Evolutionary conservation across 2,888 invertebrate species (phyloP).

Genomic region (Mechanitis messenoides): DNA sequence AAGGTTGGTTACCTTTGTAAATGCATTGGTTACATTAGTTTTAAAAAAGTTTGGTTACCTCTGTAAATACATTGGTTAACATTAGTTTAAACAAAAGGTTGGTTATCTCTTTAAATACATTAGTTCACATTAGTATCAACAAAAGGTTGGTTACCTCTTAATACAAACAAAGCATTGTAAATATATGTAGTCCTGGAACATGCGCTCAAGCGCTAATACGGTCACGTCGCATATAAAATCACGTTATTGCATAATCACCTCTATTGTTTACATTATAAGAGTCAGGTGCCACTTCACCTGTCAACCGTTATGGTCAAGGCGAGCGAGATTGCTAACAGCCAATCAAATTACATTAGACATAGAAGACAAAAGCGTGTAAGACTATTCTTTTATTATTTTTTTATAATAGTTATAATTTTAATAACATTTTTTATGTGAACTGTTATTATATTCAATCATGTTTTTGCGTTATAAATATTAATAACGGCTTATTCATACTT

Average conservation of each 20-base stretch:
- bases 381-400: not conserved
- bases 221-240: not conserved
- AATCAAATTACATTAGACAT: not conserved
- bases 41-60: too few relatives aligned
- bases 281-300: conserved; percentile 23
- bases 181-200: not conserved
- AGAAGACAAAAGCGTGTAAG: not conserved
- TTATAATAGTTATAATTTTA: not conserved
- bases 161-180: conserved; percentile 1
- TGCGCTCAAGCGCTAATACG: conserved; percentile 2
- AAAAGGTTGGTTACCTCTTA: not conserved
- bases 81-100: too few relatives aligned
- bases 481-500: too few relatives aligned
- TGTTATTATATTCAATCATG: too few relatives aligned
- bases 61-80: too few relatives aligned
- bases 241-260: conserved; percentile 15
- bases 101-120: too few relatives aligned
- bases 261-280: conserved; percentile 20
- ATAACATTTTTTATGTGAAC: not conserved
- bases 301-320: conserved; percentile 28
- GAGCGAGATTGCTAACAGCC: conserved; percentile 12
- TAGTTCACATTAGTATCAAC: too few relatives aligned
- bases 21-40: too few relatives aligned
- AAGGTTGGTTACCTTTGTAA: too few relatives aligned
- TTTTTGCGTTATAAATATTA: too few relatives aligned